Evolutionary conservation across 2,113 vertebrate species (phyloP), one percentile per base, ranked within the genome.

Genomic region (Phrynosoma platyrhinos): DNA sequence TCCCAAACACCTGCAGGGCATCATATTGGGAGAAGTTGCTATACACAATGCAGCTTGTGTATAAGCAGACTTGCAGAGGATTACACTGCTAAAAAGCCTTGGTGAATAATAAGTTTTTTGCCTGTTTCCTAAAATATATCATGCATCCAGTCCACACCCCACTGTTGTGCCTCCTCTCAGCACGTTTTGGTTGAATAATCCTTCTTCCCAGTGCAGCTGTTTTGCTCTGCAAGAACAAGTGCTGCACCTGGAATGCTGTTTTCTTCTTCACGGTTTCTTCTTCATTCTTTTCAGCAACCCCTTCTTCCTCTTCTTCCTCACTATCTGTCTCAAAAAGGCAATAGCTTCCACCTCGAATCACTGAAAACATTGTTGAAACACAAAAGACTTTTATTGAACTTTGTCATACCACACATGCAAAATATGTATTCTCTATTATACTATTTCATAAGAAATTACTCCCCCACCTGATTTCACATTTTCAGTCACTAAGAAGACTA

Each of bases 191-290:
- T 20, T 58, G 10, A 36, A 62, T 9, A 30, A 9, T 4, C 36
- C 10, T 27, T 21, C 58, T 16, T 18, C 64, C 10, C 47, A 30
- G 2, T 7, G 2, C 66, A 79, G 10, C 30, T 47, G 5, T 71
- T 79, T 69, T 78, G 10, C 32, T 27, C 16, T 27, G 47, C 40
- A 55, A 12, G 72, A 82, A 40, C 21, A 74, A 9, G 9, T 25
- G 53, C 27, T 32, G 20, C 13, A 97, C 97, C 96, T 97, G 97
- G 88, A 98, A 97, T 55, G 97, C 97, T 80, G 95, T 95, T 91
- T 96, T 96, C 90, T 97, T 97, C 88, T 96, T 96, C 6, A 92
- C 79, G 1, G 0, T 79, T 55, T 82, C 47, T 40, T 94, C 92
- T 42, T 96, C 93, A 82, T 91, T 92, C 88, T 95, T 95, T 85